Base-by-base conservation (phyloP, 1,140 invertebrate genomes). In the Bombyx mandarina region DNA sequence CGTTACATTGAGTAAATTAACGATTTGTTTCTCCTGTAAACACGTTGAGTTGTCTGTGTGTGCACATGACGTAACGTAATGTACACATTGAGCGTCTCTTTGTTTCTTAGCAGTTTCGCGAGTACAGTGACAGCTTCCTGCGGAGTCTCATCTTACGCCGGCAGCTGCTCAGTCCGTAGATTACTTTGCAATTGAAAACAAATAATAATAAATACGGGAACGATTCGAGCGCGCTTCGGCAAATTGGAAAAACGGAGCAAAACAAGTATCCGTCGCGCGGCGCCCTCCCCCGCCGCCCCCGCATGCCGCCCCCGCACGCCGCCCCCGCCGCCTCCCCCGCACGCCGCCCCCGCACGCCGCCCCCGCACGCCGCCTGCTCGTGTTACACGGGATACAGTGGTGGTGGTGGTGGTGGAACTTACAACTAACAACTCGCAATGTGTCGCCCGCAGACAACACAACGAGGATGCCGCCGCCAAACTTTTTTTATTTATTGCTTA, bases 111-210 rank as follows among this genome's bases (percentile, higher is more conserved):
- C 45, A n/a, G 45, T 9, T 48, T 44, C 52, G 45, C 46, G 50
- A 49, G 47, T 18, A 53, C 53, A 45, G 43, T 54, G 47, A 43
- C 53, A 35, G 12, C 57, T 52, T 51, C 46, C 57, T 56, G 53
- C 61, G 42, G 55, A 68, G 63, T 57, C 67, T 68, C 68, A 69
- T 73, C 71, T 71, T 67, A 60, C 61, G 43, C 54, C 58, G 59
- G 67, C 79, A 82, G 75, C 77, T 84, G 81, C 74, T 65, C 69
- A 72, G 70, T 62, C 68, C 74, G 66, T 67, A 81, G 79, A 85
- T 82, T 85, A 79, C 78, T 85, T 80, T 79, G 79, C 82, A 81
- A 85, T 85, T 82, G 82, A 85, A 85, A 85, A 85, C 82, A 84
- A 84, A 84, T 82, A 82, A 79, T 82, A 82, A 84, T 82, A 79